Evolutionary conservation across 2,888 invertebrate species (phyloP), one percentile per base, ranked within the genome.

Genomic region (Tubulanus polymorphus): DNA sequence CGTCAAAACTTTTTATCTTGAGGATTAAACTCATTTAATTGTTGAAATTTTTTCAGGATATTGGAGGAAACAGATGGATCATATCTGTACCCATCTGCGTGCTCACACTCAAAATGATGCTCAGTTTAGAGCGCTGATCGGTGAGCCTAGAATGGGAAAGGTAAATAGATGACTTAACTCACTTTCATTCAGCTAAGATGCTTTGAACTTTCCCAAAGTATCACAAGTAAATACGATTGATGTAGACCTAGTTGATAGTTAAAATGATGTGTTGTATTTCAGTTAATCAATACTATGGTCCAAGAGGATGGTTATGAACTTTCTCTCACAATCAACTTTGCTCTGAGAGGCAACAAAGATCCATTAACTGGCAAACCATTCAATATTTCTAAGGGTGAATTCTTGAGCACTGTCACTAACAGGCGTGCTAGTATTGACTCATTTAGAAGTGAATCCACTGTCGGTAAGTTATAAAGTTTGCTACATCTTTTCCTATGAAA

Each of bases 111-210:
- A 75, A 54, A 79, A 78, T 64, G 73, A 77, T 63, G 70, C 78
- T 3, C 78, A 79, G 60, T 79, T 79, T 62, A 63, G 79, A 50
- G 74, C 78, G 23, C 61, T 79, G 30, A 74, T 79, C 57, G 76
- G 74, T n/a, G 78, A 79, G 63, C 78, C 79, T 3, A 71, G 73
- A 53, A 78, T 79, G 75, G 79, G 79, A 37, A 78, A 77, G 72
- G 78, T 79, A 64, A 53, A 37, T 32, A n/a, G n/a, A n/a, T n/a
- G n/a, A n/a, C n/a, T n/a, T n/a, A n/a, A n/a, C n/a, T n/a, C n/a
- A n/a, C n/a, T n/a, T n/a, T n/a, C n/a, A n/a, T n/a, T n/a, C n/a
- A n/a, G n/a, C n/a, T n/a, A n/a, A n/a, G n/a, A n/a, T n/a, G n/a
- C n/a, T n/a, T n/a, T n/a, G n/a, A n/a, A n/a, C n/a, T n/a, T n/a